These are phyloP conservation scores for Leptinotarsa haldemani DNA, from an alignment of 2,888 invertebrate species.

Conservation along the genomic window DNA sequence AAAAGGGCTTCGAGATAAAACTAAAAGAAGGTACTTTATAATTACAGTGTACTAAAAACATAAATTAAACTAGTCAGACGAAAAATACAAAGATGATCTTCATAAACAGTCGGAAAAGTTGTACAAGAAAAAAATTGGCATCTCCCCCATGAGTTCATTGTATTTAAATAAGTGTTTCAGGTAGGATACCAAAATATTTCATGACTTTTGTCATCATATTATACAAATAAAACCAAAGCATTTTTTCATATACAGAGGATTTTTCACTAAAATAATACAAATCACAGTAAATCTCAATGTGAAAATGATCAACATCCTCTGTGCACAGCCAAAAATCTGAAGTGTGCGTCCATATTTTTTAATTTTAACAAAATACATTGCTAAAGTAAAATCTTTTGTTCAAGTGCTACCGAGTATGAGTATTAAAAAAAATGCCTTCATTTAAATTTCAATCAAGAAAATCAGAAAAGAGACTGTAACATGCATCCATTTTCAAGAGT, in stretches of 20 bases:
- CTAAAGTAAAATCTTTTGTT: neutral
- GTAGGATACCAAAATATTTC: neutral
- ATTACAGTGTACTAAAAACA: neutral
- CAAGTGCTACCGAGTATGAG: neutral
- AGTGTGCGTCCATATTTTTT: conserved; percentile 26
- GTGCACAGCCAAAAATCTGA: conserved; percentile 34
- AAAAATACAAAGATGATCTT: conserved; percentile 8
- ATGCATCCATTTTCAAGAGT: too few species aligned
- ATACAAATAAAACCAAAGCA: neutral
- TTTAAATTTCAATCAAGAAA: neutral
- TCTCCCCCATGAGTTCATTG: too few species aligned
- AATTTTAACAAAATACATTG: conserved; percentile 20
- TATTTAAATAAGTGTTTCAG: neutral
- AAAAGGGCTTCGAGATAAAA: neutral
- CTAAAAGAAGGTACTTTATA: neutral
- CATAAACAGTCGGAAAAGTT: neutral
- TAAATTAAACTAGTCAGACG: conserved; percentile 15
- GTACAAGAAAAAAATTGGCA: neutral
- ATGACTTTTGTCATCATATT: neutral
- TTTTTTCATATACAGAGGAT: neutral
- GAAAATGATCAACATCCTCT: conserved; percentile 38
- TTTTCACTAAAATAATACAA: conserved; percentile 42
- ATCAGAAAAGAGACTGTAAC: neutral
- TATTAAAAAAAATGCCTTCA: neutral
- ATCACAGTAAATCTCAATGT: conserved; percentile 53